Conservation (phyloP, 2,113 vertebrate species). For the Myiagra hebetior region DNA sequence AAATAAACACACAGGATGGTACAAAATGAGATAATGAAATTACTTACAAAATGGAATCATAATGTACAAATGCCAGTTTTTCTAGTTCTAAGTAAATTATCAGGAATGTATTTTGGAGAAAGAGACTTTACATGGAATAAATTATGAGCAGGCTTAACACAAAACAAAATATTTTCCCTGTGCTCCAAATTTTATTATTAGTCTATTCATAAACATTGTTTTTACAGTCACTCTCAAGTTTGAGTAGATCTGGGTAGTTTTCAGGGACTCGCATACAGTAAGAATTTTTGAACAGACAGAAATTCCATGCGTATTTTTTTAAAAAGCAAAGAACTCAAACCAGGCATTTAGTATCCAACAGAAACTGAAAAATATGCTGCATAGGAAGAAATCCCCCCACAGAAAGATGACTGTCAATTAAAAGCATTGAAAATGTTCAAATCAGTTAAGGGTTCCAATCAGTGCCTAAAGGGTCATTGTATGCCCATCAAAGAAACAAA, state of each 20-base stretch:
- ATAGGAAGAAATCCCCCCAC: rapidly evolving
- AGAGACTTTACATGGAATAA: background rate
- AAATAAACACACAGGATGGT: background rate
- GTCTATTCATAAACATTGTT: background rate
- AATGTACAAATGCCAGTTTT: background rate
- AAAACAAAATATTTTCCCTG: background rate
- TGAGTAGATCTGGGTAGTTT: background rate
- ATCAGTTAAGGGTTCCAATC: background rate
- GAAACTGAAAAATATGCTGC: background rate
- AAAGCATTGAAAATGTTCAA: background rate
- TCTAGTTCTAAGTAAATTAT: background rate
- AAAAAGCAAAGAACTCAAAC: background rate
- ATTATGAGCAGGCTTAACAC: background rate
- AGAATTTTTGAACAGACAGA: background rate
- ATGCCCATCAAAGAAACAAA: background rate
- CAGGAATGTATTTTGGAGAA: background rate
- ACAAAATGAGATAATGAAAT: background rate
- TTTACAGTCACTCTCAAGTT: background rate
- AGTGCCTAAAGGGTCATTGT: background rate
- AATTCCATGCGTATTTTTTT: background rate
- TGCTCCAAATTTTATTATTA: background rate
- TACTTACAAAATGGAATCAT: background rate
- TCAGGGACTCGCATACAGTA: background rate
- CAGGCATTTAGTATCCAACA: background rate
- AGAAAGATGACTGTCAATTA: background rate